Evolutionary conservation across 2,113 vertebrate genomes (phyloP).

Genomic region (Amphilophus citrinellus): DNA sequence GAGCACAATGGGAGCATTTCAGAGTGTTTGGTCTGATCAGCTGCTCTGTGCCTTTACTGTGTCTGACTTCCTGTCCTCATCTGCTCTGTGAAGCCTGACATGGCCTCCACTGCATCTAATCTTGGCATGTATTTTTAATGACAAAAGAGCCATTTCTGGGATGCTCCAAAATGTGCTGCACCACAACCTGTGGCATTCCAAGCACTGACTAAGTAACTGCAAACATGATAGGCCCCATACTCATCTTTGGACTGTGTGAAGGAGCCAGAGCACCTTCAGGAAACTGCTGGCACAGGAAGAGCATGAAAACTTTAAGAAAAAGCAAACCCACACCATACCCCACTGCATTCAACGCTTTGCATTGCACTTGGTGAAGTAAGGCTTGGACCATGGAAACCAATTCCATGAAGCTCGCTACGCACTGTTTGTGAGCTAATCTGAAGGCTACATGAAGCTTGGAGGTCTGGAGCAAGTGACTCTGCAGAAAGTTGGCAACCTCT

Average conservation of each 20-base stretch:
- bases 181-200: neutral
- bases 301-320: neutral
- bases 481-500: too few relatives aligned
- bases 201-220: neutral
- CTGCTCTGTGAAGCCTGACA: neutral
- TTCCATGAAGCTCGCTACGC: too few relatives aligned
- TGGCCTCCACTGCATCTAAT: neutral
- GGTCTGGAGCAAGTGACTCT: too few relatives aligned
- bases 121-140: conserved; percentile 3
- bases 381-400: too few relatives aligned
- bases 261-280: neutral
- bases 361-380: too few relatives aligned
- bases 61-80: neutral
- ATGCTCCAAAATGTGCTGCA: neutral
- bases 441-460: too few relatives aligned
- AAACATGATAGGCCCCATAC: neutral
- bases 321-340: too few relatives aligned
- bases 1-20: neutral
- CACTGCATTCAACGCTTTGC: too few relatives aligned
- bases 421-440: too few relatives aligned
- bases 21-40: neutral
- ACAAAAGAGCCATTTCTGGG: neutral
- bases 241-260: neutral
- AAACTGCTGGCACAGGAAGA: neutral
- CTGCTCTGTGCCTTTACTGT: neutral